phyloP scores from a whole-genome alignment of 2,888 invertebrate genomes.

The Eristalis intricaria region DNA sequence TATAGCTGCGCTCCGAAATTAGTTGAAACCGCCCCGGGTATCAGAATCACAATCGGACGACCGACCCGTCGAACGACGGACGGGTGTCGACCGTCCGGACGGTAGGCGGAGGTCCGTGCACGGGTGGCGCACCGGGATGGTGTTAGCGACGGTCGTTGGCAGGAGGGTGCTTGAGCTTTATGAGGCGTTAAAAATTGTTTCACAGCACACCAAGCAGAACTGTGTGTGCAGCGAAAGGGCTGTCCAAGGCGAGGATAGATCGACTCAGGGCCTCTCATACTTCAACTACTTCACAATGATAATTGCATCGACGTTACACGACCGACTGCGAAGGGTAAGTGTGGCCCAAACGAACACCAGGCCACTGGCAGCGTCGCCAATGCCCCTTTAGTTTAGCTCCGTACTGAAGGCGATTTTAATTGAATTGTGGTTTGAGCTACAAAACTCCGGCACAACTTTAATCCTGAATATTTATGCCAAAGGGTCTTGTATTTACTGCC shows the following conservation, averaged over 20 bases:
- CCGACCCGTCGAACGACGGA: not conserved
- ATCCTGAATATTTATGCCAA: conserved; percentile 67
- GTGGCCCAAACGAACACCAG: not conserved
- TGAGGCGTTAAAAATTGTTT: conserved; percentile 72
- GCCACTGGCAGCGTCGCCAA: not conserved
- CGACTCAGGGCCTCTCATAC: not conserved
- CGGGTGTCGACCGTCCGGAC: not conserved
- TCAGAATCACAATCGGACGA: conserved; percentile 51
- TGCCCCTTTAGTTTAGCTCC: conserved; percentile 34
- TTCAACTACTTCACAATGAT: conserved; percentile 49
- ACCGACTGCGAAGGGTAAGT: not conserved
- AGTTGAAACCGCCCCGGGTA: conserved; percentile 59
- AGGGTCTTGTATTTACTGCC: conserved; percentile 15
- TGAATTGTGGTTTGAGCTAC: conserved; percentile 66
- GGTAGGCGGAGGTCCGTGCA: not conserved
- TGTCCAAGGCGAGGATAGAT: not conserved
- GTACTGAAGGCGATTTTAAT: conserved; percentile 66
- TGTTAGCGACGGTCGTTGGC: not conserved
- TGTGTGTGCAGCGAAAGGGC: conserved; percentile 26
- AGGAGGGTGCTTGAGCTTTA: conserved; percentile 64
- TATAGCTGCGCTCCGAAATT: conserved; percentile 41
- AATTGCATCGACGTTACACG: conserved; percentile 51
- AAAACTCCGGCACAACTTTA: conserved; percentile 65
- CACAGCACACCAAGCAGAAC: conserved; percentile 66
- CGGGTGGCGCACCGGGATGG: not conserved